Percentiles rank a stretch among this genome's conserved stretches.
Conservation (phyloP, 2,888 invertebrate genomes). For the Teleiodes luculella region DNA sequence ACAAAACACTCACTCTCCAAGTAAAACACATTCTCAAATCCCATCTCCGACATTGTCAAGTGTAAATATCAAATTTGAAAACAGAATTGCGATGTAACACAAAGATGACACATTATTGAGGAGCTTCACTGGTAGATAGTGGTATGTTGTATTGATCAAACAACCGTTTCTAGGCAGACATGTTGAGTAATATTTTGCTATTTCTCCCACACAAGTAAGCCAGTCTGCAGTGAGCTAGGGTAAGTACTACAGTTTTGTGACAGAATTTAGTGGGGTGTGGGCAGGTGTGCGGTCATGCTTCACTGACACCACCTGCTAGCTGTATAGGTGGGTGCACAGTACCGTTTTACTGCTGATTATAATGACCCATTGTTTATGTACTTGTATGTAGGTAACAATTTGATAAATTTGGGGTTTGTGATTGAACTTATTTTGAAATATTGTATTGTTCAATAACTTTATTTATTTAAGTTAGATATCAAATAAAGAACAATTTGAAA, state of each 20-base stretch:
- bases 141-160: constrained; percentile 68
- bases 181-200: constrained; percentile 33
- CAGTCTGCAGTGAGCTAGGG: constrained; percentile 37
- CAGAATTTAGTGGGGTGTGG: constrained; percentile 46
- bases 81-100: constrained; percentile 36
- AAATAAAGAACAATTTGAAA: too few relatives aligned
- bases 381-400: constrained; percentile 15
- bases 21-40: constrained; percentile 75
- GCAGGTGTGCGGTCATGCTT: constrained; percentile 66
- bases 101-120: constrained; percentile 56
- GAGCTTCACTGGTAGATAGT: constrained; percentile 44
- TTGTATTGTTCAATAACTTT: too few relatives aligned
- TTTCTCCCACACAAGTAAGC: constrained; percentile 33
- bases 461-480: too few relatives aligned
- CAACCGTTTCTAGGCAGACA: constrained; percentile 61
- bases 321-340: constrained; percentile 54
- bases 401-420: neutral
- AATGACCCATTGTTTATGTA: constrained; percentile 30
- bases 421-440: too few relatives aligned
- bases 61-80: constrained; percentile 30
- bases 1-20: constrained; percentile 71
- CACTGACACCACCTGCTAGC: constrained; percentile 64
- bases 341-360: constrained; percentile 31
- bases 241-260: constrained; percentile 38
- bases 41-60: constrained; percentile 71